A percentile compares a stretch with the other conserved stretches of the same genome.
phyloP scores from a whole-genome alignment of 2,797 vertebrate species.

The Arrhamphus sclerolepis region DNA sequence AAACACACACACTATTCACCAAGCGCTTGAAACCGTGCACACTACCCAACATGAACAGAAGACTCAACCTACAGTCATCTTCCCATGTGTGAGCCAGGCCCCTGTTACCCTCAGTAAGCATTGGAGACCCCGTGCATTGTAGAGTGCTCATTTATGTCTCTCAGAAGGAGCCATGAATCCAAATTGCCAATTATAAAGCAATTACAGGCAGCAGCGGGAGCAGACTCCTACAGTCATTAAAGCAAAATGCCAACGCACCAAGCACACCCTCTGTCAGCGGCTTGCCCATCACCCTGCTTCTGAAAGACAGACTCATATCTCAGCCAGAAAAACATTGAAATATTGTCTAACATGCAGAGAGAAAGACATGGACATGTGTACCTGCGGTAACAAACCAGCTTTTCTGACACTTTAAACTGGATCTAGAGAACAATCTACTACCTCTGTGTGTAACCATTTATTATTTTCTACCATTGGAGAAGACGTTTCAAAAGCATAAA shows the following conservation, averaged over 20 bases:
- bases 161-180: conserved; percentile 82
- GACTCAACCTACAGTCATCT: conserved; percentile 63
- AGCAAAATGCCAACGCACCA: conserved; percentile 77
- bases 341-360: conserved; percentile 46
- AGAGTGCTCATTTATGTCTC: conserved; percentile 76
- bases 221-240: conserved; percentile 80
- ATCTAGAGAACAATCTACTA: conserved; percentile 24
- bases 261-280: conserved; percentile 52
- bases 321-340: conserved; percentile 55
- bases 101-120: conserved; percentile 68
- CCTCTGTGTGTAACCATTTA: conserved; percentile 29
- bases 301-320: conserved; percentile 57
- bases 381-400: conserved; percentile 37
- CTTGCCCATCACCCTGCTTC: conserved; percentile 47
- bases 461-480: neutral
- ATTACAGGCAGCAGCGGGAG: conserved; percentile 82
- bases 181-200: conserved; percentile 86
- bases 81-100: conserved; percentile 58
- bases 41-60: conserved; percentile 53
- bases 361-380: conserved; percentile 26
- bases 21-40: conserved; percentile 41
- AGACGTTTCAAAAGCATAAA: conserved; percentile 5
- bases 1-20: conserved; percentile 41
- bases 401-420: conserved; percentile 24
- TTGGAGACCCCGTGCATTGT: conserved; percentile 71